Evolutionary conservation across 2,797 vertebrate genomes (phyloP).

Genomic region (Morelia viridis): DNA sequence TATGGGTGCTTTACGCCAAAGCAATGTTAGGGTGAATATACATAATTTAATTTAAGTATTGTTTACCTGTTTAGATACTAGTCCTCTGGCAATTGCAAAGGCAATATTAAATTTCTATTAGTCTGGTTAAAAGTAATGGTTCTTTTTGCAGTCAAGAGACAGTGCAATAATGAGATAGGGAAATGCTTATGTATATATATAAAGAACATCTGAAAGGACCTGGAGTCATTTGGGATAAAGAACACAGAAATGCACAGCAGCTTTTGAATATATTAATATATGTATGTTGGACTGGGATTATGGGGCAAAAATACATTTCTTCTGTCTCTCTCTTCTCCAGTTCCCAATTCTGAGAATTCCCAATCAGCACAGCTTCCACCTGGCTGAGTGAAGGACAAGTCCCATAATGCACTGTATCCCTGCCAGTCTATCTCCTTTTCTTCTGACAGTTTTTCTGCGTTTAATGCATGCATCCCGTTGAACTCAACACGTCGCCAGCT

Average conservation of each 20-base stretch:
- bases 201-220: too few species aligned
- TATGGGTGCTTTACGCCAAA: not conserved
- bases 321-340: not conserved
- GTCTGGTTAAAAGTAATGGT: not conserved
- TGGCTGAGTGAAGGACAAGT: not conserved
- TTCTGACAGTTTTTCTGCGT: not conserved
- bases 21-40: not conserved
- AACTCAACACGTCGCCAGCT: not conserved
- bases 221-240: too few species aligned
- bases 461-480: not conserved
- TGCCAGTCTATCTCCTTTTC: not conserved
- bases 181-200: not conserved
- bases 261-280: too few species aligned
- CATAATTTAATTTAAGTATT: not conserved
- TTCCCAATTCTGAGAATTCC: not conserved
- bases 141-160: not conserved
- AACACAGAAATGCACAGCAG: too few species aligned
- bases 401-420: accelerated
- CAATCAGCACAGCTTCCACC: not conserved
- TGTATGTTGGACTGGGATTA: too few species aligned
- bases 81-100: not conserved
- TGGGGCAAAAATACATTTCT: not conserved
- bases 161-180: not conserved
- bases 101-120: not conserved
- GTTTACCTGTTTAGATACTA: not conserved